Evolutionary conservation across 2,113 vertebrate genomes (phyloP).

Genomic region (Propithecus coquereli): DNA sequence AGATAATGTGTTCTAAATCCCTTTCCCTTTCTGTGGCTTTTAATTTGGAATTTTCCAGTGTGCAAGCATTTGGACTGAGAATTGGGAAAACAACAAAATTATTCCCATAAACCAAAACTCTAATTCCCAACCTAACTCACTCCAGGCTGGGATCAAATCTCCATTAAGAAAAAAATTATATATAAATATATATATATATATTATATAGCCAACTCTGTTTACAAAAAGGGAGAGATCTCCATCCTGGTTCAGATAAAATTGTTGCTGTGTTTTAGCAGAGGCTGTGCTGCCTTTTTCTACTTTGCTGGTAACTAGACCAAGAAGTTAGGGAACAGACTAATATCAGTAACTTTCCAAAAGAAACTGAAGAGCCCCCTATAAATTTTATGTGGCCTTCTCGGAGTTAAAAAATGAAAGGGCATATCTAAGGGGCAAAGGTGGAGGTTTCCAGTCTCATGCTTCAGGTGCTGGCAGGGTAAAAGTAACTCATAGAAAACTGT

Average conservation of each 20-base stretch:
- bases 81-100: slow-evolving; percentile 73
- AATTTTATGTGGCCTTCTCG: slow-evolving; percentile 48
- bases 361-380: slow-evolving; percentile 40
- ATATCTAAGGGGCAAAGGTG: not conserved
- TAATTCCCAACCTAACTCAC: slow-evolving; percentile 50
- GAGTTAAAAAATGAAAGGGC: not conserved
- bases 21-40: slow-evolving; percentile 59
- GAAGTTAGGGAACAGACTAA: slow-evolving; percentile 60
- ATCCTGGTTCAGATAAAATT: slow-evolving; percentile 57
- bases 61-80: slow-evolving; percentile 77
- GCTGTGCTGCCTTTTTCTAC: slow-evolving; percentile 66
- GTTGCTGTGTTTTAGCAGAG: slow-evolving; percentile 71
- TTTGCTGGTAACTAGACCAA: slow-evolving; percentile 43
- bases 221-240: slow-evolving; percentile 66
- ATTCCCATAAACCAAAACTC: slow-evolving; percentile 70
- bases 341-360: slow-evolving; percentile 1
- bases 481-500: not conserved
- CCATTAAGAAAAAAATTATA: slow-evolving; percentile 60
- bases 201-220: slow-evolving; percentile 61
- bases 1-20: slow-evolving; percentile 87
- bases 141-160: slow-evolving; percentile 61
- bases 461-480: not conserved
- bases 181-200: slow-evolving; percentile 61
- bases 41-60: slow-evolving; percentile 53
- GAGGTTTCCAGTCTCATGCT: not conserved